Conservation (phyloP, 2,888 invertebrate genomes). For the Pollenia griseotomentosa region DNA sequence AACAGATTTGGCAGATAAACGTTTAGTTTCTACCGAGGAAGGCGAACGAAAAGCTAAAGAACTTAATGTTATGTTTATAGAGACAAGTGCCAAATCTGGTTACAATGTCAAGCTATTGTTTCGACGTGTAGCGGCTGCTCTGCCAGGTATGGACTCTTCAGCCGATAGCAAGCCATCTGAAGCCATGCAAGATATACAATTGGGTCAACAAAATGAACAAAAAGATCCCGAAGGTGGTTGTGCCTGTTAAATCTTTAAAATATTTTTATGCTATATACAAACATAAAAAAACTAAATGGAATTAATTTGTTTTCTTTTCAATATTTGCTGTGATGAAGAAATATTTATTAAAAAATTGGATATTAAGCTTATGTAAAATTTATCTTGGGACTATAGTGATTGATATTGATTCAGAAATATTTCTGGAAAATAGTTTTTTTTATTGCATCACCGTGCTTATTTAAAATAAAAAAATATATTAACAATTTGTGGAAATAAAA, state of each 20-base stretch:
- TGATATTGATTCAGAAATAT: conserved; percentile 32
- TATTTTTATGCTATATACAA: conserved; percentile 10
- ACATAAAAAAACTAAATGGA: conserved; percentile 36
- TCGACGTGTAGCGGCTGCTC: conserved; percentile 98
- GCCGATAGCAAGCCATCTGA: conserved; percentile 97
- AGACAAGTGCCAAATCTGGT: conserved; percentile 99
- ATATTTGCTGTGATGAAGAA: conserved; percentile 71
- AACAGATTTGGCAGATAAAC: conserved; percentile 99
- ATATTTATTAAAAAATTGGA: conserved; percentile 39
- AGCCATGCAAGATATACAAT: conserved; percentile 99
- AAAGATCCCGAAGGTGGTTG: conserved; percentile 97
- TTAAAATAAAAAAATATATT: conserved; percentile 12
- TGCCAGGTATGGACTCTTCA: conserved; percentile 98
- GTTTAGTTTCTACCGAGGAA: conserved; percentile 99
- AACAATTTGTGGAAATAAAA: conserved; percentile 41
- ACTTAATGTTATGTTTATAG: conserved; percentile 99
- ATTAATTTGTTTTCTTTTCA: conserved; percentile 53
- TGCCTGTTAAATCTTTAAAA: conserved; percentile 89
- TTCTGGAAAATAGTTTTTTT: conserved; percentile 52
- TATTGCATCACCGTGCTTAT: conserved; percentile 58
- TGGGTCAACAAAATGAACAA: conserved; percentile 97
- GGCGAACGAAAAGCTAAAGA: conserved; percentile 99
- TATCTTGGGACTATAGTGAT: conserved; percentile 16
- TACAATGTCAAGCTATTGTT: conserved; percentile 99
- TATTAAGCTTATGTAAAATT: conserved; percentile 49